Conservation (phyloP, 1,140 invertebrate genomes). For the Penaeus japonicus region DNA sequence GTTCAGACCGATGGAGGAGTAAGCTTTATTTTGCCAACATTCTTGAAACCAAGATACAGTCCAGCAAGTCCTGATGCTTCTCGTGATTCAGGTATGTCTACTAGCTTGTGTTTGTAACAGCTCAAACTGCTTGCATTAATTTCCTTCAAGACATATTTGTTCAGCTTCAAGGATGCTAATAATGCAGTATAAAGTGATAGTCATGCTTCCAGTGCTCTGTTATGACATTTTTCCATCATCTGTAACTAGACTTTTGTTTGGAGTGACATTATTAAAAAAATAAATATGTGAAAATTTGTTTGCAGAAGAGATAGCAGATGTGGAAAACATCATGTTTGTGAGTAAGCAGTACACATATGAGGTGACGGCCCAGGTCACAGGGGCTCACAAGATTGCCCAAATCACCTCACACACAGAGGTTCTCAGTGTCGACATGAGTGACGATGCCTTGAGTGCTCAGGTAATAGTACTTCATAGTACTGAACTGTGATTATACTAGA, state of each 20-base stretch:
- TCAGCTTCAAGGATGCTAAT: no score
- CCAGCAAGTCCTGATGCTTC: neutral
- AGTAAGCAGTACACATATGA: neutral
- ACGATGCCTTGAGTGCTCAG: neutral
- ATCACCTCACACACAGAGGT: neutral
- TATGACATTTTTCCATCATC: no score
- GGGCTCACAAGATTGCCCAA: neutral
- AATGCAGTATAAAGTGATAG: no score
- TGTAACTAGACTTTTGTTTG: neutral
- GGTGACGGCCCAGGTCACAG: neutral
- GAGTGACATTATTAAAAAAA: neutral
- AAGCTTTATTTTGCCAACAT: slow-evolving; percentile 44
- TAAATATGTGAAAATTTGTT: neutral
- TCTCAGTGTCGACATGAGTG: neutral
- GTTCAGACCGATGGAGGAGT: slow-evolving; percentile 46
- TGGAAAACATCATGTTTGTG: neutral
- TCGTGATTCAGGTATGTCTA: neutral
- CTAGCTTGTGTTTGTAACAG: neutral
- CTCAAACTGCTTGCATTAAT: neutral
- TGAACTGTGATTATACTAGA: neutral
- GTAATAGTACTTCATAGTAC: neutral
- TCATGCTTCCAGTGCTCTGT: no score
- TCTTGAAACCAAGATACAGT: slow-evolving; percentile 52
- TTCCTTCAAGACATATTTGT: neutral
- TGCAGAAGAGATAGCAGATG: neutral